Conservation (phyloP, 2,113 vertebrate species). For the Numenius arquata region DNA sequence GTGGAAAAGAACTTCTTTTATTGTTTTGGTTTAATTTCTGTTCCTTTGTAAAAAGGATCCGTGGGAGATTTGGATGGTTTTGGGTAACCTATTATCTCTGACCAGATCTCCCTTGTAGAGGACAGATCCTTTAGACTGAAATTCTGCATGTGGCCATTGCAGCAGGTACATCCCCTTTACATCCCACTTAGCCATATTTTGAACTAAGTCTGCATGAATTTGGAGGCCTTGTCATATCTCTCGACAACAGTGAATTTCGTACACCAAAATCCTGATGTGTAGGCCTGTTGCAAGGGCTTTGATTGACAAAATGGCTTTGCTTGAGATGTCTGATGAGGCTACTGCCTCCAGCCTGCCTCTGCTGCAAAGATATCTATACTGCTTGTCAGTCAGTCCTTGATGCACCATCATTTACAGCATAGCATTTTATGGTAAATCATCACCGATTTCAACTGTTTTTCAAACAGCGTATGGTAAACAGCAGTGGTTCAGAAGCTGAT, state of each 20-base stretch:
- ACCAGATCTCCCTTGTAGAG: not conserved
- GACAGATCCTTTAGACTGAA: not conserved
- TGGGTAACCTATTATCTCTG: not conserved
- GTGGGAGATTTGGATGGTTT: not conserved
- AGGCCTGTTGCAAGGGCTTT: not conserved
- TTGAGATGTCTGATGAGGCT: not conserved
- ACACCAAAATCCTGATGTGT: not conserved
- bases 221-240: not conserved
- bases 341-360: not conserved
- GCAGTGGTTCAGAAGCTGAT: not conserved
- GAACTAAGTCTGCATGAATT: not conserved
- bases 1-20: not conserved
- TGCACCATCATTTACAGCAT: not conserved
- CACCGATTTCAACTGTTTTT: not conserved
- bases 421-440: not conserved
- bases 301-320: conserved; percentile 21
- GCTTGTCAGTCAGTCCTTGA: conserved; percentile 16
- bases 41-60: not conserved
- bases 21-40: not conserved
- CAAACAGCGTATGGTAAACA: not conserved
- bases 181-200: not conserved
- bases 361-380: not conserved
- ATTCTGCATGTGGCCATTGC: not conserved
- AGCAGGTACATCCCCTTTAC: not conserved
- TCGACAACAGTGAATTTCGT: not conserved